Percentiles rank a stretch among this genome's conserved stretches.
Evolutionary conservation across 2,113 vertebrate species (phyloP).

Genomic region (Myanophis thanlyinensis): DNA sequence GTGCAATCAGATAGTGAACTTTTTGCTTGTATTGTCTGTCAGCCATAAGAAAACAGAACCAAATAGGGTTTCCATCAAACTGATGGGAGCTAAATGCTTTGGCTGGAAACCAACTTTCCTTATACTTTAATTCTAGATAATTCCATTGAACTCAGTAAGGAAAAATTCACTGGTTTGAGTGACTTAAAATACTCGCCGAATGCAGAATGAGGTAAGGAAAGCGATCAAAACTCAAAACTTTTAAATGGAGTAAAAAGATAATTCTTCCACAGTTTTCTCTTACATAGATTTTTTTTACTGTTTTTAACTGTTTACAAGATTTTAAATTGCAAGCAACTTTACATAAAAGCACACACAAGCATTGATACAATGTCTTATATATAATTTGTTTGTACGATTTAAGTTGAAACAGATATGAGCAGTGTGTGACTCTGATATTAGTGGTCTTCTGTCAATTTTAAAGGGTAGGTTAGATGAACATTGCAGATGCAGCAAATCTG

Average conservation of each 20-base stretch:
- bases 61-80: neutral
- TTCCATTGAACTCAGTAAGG: slow-evolving; percentile 39
- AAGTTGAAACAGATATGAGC: neutral
- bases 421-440: no score
- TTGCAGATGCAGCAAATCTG: neutral
- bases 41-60: neutral
- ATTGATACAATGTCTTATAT: neutral
- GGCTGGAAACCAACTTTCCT: neutral
- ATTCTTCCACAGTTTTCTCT: neutral
- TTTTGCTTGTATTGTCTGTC: neutral
- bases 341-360: neutral
- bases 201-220: slow-evolving; percentile 56
- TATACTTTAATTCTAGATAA: slow-evolving; percentile 34
- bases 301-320: neutral
- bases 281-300: neutral
- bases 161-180: slow-evolving; percentile 3
- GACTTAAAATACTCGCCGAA: slow-evolving; percentile 33
- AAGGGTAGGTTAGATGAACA: neutral
- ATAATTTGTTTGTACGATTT: neutral
- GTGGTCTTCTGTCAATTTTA: neutral
- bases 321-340: neutral
- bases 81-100: neutral
- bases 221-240: neutral
- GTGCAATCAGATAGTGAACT: neutral
- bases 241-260: neutral